phyloP scores from a whole-genome alignment of 1,140 invertebrate species.

The Macrostomum lignano region DNA sequence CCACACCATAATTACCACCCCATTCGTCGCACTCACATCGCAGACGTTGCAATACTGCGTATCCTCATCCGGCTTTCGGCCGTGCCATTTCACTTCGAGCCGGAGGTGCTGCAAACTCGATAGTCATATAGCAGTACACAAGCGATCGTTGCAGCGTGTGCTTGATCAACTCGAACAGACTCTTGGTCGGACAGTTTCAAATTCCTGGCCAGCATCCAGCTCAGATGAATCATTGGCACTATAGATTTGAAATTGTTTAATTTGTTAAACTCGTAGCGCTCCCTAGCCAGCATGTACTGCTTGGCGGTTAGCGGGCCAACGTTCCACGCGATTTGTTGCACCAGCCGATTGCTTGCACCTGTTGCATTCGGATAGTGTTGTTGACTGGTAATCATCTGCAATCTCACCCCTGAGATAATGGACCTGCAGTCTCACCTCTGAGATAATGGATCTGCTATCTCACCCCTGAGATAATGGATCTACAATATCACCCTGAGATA shows the following conservation, averaged over 20 bases:
- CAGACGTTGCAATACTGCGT: conserved; percentile 91
- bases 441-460: too few relatives aligned
- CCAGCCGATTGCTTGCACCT: too few relatives aligned
- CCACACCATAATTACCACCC: too few relatives aligned
- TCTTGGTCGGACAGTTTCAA: conserved; percentile 55
- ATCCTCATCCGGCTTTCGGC: conserved; percentile 64
- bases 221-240: conserved; percentile 88
- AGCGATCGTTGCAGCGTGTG: conserved; percentile 42
- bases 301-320: conserved; percentile 74
- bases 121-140: conserved; percentile 43
- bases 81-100: conserved; percentile 69
- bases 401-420: too few relatives aligned
- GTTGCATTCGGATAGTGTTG: too few relatives aligned
- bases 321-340: conserved; percentile 89
- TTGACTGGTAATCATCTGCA: too few relatives aligned
- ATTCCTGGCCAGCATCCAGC: conserved; percentile 87
- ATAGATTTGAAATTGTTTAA: conserved; percentile 83
- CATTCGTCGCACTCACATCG: too few relatives aligned
- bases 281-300: conserved; percentile 74
- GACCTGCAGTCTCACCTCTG: too few relatives aligned
- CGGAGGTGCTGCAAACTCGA: conserved; percentile 58
- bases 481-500: too few relatives aligned
- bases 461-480: too few relatives aligned
- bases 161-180: conserved; percentile 58
- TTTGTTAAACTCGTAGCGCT: conserved; percentile 98